phyloP scores from a whole-genome alignment of 1,140 invertebrate genomes.

The Lerema accius region DNA sequence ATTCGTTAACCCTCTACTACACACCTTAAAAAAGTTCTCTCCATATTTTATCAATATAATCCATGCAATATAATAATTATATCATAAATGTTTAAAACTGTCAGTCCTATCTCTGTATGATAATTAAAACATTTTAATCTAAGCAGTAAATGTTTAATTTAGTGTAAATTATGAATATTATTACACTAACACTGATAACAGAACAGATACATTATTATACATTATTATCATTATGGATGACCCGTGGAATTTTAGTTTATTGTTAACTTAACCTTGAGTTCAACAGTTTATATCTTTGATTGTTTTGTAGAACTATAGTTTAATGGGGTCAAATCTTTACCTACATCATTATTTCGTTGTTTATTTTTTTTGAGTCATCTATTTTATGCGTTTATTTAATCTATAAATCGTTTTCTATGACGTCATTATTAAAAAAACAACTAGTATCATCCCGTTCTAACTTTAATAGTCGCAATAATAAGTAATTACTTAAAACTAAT shows the following conservation, averaged over 20 bases:
- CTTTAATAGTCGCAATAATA: neutral
- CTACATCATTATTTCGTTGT: too few relatives aligned
- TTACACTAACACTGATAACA: neutral
- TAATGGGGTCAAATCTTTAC: too few relatives aligned
- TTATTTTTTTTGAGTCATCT: too few relatives aligned
- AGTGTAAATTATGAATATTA: constrained; percentile 15
- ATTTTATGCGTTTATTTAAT: too few relatives aligned
- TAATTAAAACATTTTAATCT: constrained; percentile 21
- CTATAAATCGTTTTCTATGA: too few relatives aligned
- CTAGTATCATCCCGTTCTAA: too few relatives aligned
- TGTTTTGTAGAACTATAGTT: too few relatives aligned
- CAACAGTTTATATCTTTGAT: too few relatives aligned
- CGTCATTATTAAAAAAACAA: too few relatives aligned
- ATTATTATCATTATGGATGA: too few relatives aligned
- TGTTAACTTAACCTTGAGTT: constrained; percentile 5
- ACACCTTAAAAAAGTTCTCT: too few relatives aligned
- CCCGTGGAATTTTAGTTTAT: constrained; percentile 16
- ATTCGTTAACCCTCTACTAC: too few relatives aligned
- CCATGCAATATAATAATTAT: neutral
- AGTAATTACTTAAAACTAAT: constrained; percentile 2
- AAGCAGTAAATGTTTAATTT: constrained; percentile 11
- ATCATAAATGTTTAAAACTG: neutral
- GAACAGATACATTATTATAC: constrained; percentile 11
- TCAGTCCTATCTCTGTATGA: constrained; percentile 1
- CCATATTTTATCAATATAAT: neutral